These are phyloP conservation scores for Semotilus atromaculatus DNA, from an alignment of 2,797 vertebrate species.

Conservation along the genomic window DNA sequence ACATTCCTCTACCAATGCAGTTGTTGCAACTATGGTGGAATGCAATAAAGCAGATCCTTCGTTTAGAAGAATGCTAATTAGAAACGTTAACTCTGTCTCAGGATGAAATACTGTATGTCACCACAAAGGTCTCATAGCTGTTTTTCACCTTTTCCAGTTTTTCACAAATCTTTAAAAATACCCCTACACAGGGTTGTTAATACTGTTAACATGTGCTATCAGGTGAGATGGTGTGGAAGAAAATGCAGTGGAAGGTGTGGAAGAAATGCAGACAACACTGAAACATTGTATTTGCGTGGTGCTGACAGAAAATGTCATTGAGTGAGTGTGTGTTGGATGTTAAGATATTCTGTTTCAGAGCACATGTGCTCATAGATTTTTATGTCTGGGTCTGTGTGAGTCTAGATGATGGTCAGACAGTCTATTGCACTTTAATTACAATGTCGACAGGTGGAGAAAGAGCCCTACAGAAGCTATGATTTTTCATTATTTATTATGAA, in stretches of 20 bases:
- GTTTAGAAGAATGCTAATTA: constrained; percentile 54
- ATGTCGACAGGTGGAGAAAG: constrained; percentile 12
- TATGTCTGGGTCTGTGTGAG: constrained; percentile 10
- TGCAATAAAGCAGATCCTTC: constrained; percentile 42
- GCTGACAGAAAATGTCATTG: no score
- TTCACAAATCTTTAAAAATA: constrained; percentile 50
- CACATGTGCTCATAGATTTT: constrained; percentile 1
- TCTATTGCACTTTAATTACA: constrained; percentile 49
- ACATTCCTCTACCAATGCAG: neutral
- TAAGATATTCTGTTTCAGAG: neutral
- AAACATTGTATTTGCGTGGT: neutral
- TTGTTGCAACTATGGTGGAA: neutral
- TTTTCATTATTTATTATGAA: constrained; percentile 46
- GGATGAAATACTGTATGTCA: constrained; percentile 19
- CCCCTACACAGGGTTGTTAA: constrained; percentile 32
- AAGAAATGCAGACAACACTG: neutral
- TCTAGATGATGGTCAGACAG: constrained; percentile 5
- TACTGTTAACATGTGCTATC: constrained; percentile 36
- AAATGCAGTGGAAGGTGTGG: no score
- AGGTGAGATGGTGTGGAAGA: no score
- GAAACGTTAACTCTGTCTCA: constrained; percentile 42
- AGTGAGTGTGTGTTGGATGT: neutral
- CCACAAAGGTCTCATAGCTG: constrained; percentile 47
- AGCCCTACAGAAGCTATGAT: constrained; percentile 20
- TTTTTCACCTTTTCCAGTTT: constrained; percentile 63